phyloP scores from a whole-genome alignment of 2,113 vertebrate species.

The Dryoscopus gambensis region DNA sequence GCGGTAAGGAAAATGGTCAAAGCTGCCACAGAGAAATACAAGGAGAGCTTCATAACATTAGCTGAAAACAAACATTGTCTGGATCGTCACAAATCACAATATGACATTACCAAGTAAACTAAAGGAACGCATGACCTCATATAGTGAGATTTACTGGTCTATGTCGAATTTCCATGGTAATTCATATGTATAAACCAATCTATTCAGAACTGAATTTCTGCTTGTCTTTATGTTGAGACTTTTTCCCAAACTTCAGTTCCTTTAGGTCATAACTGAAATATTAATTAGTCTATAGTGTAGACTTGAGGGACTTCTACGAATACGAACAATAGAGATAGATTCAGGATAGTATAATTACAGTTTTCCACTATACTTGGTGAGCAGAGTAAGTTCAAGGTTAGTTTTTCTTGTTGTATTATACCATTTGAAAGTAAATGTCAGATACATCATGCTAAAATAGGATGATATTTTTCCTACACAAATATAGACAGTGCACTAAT shows the following conservation, averaged over 20 bases:
- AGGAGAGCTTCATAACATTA: background rate
- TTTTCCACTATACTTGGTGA: constrained; percentile 29
- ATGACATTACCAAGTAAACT: background rate
- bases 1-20: background rate
- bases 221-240: background rate
- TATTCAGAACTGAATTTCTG: background rate
- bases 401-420: constrained; percentile 51
- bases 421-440: constrained; percentile 69
- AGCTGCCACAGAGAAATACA: background rate
- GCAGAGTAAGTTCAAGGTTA: constrained; percentile 32
- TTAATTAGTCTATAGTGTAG: background rate
- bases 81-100: background rate
- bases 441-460: constrained; percentile 41
- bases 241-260: background rate
- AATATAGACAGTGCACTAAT: constrained; percentile 49
- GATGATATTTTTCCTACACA: constrained; percentile 47
- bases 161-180: background rate
- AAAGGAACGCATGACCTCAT: background rate
- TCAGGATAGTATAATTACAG: constrained; percentile 51
- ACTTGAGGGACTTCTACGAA: background rate
- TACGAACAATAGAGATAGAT: background rate
- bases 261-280: constrained; percentile 17
- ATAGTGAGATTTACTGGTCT: background rate
- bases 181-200: background rate
- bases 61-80: background rate